Percentiles rank a stretch among this genome's conserved stretches.
Evolutionary conservation across 2,113 vertebrate species (phyloP).

Genomic region (Nibea albiflora): DNA sequence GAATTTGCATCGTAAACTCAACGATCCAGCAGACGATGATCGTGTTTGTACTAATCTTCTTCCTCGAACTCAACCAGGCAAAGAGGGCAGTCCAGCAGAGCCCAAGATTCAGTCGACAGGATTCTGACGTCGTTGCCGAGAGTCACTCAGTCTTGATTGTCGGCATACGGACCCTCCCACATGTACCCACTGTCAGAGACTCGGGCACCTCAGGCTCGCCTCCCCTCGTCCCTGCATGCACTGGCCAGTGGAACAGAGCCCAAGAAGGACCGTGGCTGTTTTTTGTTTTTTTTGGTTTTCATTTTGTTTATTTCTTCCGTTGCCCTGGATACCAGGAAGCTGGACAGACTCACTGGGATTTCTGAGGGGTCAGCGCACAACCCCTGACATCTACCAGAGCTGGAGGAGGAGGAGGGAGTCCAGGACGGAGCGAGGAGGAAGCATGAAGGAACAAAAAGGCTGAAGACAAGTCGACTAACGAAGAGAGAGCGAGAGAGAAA

Average conservation of each 20-base stretch:
- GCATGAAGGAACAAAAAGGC: conserved; percentile 46
- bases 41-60: neutral
- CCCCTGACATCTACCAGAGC: conserved; percentile 8
- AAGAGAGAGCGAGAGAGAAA: neutral
- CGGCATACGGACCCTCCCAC: conserved; percentile 18
- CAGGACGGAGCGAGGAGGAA: neutral
- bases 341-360: conserved; percentile 19
- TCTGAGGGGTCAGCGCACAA: neutral
- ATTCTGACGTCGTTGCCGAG: conserved; percentile 73
- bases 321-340: conserved; percentile 9
- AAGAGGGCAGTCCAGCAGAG: conserved; percentile 71
- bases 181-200: conserved; percentile 28
- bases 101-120: conserved; percentile 81
- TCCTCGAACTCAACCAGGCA: conserved; percentile 62
- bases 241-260: conserved; percentile 50
- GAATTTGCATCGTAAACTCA: neutral
- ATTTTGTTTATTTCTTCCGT: conserved; percentile 4
- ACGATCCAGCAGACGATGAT: neutral
- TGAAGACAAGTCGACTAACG: conserved; percentile 35
- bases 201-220: neutral
- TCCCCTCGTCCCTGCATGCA: conserved; percentile 67
- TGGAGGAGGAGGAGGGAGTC: neutral
- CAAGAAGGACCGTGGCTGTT: conserved; percentile 29
- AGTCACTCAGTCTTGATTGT: conserved; percentile 3
- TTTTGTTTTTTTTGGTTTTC: neutral